phyloP scores from a whole-genome alignment of 2,888 invertebrate genomes.

The Tipula helvola region DNA sequence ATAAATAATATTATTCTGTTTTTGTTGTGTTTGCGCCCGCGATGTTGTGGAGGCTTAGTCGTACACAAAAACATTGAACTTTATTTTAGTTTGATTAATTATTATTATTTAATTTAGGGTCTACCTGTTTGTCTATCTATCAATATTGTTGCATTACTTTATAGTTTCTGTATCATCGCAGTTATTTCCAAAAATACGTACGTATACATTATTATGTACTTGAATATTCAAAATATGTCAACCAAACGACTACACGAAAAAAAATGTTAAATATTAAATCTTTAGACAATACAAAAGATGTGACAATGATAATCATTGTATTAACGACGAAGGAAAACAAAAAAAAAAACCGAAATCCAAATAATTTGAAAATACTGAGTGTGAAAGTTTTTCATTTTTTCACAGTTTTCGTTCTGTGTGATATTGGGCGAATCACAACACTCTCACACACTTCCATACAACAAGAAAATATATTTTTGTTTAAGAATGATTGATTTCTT shows the following conservation, averaged over 20 bases:
- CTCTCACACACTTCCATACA: background rate
- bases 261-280: background rate
- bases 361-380: background rate
- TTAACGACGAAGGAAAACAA: background rate
- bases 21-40: background rate
- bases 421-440: conserved; percentile 4
- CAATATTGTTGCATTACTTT: background rate
- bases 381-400: background rate
- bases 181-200: background rate
- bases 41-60: background rate
- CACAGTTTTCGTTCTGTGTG: background rate
- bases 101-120: background rate
- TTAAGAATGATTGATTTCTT: conserved; percentile 15
- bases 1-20: background rate
- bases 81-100: background rate
- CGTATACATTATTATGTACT: background rate
- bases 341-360: background rate
- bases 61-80: background rate
- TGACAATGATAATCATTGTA: background rate
- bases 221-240: background rate
- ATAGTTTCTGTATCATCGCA: background rate
- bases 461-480: background rate
- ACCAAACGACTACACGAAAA: background rate
- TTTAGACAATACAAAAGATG: conserved; percentile 4
- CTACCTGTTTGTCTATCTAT: background rate